Evolutionary conservation across 2,888 invertebrate genomes (phyloP).

Genomic region (Idaea aversata): DNA sequence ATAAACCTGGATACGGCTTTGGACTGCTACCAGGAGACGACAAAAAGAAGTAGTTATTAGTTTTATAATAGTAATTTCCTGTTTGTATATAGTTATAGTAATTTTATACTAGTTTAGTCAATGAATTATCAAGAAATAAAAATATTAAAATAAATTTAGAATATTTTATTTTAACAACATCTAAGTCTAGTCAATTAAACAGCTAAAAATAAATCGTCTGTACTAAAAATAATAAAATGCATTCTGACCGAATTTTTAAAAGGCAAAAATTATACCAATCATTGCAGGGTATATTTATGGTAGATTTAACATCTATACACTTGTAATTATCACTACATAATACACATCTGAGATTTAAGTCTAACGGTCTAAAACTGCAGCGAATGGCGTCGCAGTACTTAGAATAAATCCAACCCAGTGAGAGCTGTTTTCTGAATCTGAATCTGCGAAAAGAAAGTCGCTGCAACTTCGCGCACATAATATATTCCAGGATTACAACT

Average conservation of each 20-base stretch:
- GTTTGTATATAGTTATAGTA: conserved; percentile 24
- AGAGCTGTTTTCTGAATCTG: too few species aligned
- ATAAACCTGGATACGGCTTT: conserved; percentile 56
- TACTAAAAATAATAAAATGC: conserved; percentile 46
- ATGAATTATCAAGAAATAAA: conserved; percentile 28
- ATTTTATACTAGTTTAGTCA: conserved; percentile 10
- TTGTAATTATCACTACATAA: not conserved
- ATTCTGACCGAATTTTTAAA: conserved; percentile 21
- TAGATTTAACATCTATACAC: not conserved
- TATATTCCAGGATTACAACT: too few species aligned
- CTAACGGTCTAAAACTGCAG: too few species aligned
- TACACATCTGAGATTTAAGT: not conserved
- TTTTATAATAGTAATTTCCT: conserved; percentile 3
- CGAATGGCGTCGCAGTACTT: too few species aligned
- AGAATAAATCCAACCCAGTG: too few species aligned
- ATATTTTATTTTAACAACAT: conserved; percentile 58
- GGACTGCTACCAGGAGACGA: conserved; percentile 34
- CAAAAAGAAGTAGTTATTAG: conserved; percentile 9
- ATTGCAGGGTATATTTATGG: not conserved
- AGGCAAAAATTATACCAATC: conserved; percentile 8
- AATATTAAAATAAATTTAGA: conserved; percentile 26
- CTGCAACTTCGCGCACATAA: too few species aligned
- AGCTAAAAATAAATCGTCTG: conserved; percentile 45
- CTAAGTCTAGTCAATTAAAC: conserved; percentile 43
- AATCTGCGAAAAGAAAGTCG: too few species aligned